Evolutionary conservation across 2,113 vertebrate species (phyloP).

Genomic region (Sminthopsis crassicaudata): DNA sequence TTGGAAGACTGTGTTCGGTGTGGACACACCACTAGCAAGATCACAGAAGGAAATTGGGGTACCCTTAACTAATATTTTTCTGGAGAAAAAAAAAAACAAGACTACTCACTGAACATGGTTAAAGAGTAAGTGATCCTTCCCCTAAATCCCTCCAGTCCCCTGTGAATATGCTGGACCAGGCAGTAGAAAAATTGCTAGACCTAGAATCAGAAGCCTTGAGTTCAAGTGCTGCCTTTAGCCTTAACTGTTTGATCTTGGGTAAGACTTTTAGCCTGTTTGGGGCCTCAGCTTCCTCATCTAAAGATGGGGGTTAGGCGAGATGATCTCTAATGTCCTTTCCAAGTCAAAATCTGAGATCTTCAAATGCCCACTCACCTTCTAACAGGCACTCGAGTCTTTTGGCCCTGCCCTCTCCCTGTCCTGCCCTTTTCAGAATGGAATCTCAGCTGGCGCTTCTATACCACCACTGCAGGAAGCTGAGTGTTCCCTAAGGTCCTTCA

Average conservation of each 20-base stretch:
- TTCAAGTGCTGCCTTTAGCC: neutral
- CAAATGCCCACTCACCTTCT: neutral
- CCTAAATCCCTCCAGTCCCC: neutral
- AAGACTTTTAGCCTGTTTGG: neutral
- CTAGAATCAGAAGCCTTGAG: neutral
- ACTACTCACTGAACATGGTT: neutral
- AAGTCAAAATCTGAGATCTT: neutral
- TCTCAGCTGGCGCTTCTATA: neutral
- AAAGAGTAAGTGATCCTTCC: neutral
- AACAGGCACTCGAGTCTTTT: neutral
- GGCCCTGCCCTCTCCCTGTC: neutral
- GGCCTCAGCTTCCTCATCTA: neutral
- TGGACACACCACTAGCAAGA: neutral
- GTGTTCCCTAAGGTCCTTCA: neutral
- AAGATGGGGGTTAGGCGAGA: neutral
- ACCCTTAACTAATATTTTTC: neutral
- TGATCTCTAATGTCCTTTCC: neutral
- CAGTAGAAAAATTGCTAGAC: neutral
- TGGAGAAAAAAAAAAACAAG: neutral
- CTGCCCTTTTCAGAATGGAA: neutral
- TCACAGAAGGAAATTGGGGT: neutral
- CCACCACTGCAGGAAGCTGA: neutral
- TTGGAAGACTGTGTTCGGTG: neutral
- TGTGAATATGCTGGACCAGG: neutral
- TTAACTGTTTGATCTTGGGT: neutral